Evolutionary conservation across 2,888 invertebrate species (phyloP).

Genomic region (Eueremaeus valkanovi): DNA sequence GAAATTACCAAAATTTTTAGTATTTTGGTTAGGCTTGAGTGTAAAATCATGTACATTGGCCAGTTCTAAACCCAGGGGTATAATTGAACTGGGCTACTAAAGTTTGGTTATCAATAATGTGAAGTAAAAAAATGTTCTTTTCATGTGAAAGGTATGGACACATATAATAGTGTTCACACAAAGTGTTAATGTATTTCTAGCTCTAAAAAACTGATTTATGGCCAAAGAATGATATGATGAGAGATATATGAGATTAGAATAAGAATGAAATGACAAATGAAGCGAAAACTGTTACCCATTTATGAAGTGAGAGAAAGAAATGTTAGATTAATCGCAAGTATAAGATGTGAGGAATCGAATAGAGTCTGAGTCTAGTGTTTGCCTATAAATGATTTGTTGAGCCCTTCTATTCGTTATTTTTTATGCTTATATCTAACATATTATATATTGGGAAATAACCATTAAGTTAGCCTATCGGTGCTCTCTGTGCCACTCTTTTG

Average conservation of each 20-base stretch:
- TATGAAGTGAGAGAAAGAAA: background rate
- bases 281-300: constrained; percentile 7
- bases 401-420: background rate
- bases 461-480: too few relatives aligned
- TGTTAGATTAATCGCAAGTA: background rate
- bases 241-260: constrained; percentile 5
- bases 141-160: background rate
- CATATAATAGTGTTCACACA: background rate
- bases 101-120: too few relatives aligned
- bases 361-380: background rate
- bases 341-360: background rate
- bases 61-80: too few relatives aligned
- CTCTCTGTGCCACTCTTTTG: too few relatives aligned
- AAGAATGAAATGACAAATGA: constrained; percentile 9
- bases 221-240: background rate
- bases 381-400: background rate
- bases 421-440: background rate
- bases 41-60: too few relatives aligned
- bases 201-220: background rate
- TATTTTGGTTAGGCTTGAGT: too few relatives aligned
- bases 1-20: too few relatives aligned
- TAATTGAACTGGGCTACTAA: too few relatives aligned
- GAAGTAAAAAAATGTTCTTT: too few relatives aligned
- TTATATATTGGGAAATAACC: too few relatives aligned
- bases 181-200: background rate